phyloP scores from a whole-genome alignment of 2,888 invertebrate species.

The Ramazzottius varieornatus region DNA sequence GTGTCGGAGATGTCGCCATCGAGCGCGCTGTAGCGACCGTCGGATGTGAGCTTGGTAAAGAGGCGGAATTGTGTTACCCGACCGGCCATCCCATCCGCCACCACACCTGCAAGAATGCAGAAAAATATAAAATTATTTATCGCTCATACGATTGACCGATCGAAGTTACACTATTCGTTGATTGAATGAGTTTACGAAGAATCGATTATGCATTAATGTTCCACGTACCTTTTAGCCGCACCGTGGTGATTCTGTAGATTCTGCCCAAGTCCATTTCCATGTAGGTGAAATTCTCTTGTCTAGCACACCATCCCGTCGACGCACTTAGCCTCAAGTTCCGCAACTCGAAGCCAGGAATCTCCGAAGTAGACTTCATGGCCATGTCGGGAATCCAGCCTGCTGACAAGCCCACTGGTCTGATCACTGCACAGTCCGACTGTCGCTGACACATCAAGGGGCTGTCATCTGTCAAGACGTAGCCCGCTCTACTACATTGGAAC shows the following conservation, averaged over 20 bases:
- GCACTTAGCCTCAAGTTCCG: not conserved
- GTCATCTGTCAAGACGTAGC: constrained; percentile 69
- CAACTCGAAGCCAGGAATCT: constrained; percentile 11
- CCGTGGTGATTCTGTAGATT: constrained; percentile 39
- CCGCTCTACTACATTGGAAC: constrained; percentile 66
- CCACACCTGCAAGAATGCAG: constrained; percentile 37
- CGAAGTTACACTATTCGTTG: too few species aligned
- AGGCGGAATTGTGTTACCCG: constrained; percentile 83
- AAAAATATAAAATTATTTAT: not conserved
- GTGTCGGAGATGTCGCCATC: not conserved
- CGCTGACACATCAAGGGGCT: constrained; percentile 64
- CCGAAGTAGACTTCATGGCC: constrained; percentile 59
- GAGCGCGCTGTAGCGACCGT: constrained; percentile 27
- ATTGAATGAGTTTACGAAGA: too few species aligned
- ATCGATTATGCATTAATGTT: too few species aligned
- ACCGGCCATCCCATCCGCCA: constrained; percentile 77
- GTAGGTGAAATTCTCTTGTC: constrained; percentile 69
- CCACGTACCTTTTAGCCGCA: constrained; percentile 17
- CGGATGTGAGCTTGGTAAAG: constrained; percentile 80
- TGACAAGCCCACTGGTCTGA: constrained; percentile 62
- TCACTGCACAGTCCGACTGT: constrained; percentile 75
- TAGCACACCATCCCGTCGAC: constrained; percentile 31
- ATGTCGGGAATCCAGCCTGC: constrained; percentile 77
- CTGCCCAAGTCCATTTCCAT: constrained; percentile 78
- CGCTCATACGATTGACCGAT: constrained; percentile 9